These are phyloP conservation scores for Rotaria sp. DNA, from an alignment of 2,888 invertebrate species.

Conservation along the genomic window DNA sequence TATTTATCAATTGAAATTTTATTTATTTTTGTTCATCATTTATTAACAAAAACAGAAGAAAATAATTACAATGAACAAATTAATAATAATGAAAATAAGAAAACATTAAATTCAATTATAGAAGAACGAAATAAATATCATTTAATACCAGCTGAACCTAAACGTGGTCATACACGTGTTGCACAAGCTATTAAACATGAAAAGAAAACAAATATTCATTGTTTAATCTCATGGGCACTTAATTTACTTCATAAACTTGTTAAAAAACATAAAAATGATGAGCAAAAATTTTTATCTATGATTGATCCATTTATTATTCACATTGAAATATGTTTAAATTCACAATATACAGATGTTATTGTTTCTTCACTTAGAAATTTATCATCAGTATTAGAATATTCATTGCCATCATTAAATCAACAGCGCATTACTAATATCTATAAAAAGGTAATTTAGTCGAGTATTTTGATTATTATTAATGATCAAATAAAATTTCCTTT, in stretches of 20 bases:
- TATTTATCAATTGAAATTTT: neutral
- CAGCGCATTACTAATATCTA: neutral
- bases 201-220: neutral
- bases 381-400: neutral
- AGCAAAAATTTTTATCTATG: neutral
- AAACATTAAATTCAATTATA: neutral
- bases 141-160: neutral
- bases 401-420: slow-evolving; percentile 3
- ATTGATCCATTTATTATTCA: neutral
- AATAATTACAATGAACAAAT: neutral
- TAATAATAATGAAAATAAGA: neutral
- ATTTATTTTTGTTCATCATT: neutral
- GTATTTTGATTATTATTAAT: neutral
- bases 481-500: too few relatives aligned
- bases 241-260: neutral
- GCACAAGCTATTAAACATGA: neutral
- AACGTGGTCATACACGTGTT: neutral
- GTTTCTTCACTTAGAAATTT: neutral
- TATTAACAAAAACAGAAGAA: slow-evolving; percentile 1
- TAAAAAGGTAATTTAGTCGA: neutral
- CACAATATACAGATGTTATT: neutral
- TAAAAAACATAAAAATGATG: neutral
- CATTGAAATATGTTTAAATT: slow-evolving; percentile 20
- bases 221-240: neutral
- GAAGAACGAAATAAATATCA: neutral